phyloP scores from a whole-genome alignment of 2,113 vertebrate genomes.

The Protomyctophum bolini region DNA sequence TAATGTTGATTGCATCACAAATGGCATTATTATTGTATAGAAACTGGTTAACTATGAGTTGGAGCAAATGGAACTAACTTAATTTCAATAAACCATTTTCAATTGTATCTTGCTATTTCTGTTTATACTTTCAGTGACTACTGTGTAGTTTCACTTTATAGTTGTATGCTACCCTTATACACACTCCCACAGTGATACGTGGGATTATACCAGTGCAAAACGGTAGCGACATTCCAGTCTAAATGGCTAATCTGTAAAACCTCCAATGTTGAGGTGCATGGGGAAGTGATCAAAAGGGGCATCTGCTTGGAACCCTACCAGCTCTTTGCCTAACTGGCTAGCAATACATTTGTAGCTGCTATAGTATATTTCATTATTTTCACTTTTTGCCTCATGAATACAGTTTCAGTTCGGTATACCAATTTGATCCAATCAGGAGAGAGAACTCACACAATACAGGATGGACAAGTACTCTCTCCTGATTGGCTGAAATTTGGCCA shows the following conservation, averaged over 20 bases:
- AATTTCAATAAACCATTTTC: constrained; percentile 45
- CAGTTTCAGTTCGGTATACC: no score
- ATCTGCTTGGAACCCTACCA: not conserved
- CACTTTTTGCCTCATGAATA: no score
- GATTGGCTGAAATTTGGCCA: no score
- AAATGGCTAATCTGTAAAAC: constrained; percentile 62
- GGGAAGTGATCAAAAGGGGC: constrained; percentile 15
- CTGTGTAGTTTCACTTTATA: no score
- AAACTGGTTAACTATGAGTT: constrained; percentile 5
- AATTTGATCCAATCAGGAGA: no score
- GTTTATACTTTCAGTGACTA: not conserved
- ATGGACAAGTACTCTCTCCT: no score
- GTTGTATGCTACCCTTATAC: no score
- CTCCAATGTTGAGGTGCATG: constrained; percentile 39
- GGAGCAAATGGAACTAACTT: constrained; percentile 15
- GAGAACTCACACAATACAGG: no score
- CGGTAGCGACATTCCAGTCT: constrained; percentile 25
- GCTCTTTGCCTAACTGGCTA: no score
- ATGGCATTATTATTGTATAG: not conserved
- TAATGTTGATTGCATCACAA: constrained; percentile 12
- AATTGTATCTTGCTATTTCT: not conserved
- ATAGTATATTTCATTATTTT: no score
- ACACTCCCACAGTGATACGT: no score
- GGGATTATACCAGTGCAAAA: not conserved
- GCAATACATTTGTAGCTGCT: no score